Conservation (phyloP, 1,140 invertebrate species). For the Drosophila malerkotliana region DNA sequence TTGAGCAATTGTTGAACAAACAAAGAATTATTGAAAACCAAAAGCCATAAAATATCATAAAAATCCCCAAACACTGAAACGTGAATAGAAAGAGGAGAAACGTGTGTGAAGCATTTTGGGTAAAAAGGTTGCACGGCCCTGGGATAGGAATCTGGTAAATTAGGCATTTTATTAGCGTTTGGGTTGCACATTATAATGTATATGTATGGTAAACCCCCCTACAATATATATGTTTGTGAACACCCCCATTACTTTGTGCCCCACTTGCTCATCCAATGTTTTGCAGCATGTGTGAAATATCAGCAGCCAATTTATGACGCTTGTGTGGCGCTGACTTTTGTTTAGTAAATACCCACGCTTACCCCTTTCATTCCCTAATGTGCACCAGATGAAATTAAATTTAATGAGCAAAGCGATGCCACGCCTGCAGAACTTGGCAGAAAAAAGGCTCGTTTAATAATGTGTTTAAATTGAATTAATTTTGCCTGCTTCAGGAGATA, state of each 20-base stretch:
- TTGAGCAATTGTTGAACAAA: slow-evolving; percentile 28
- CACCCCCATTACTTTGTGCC: not conserved
- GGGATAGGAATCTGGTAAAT: slow-evolving; percentile 55
- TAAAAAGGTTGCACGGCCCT: slow-evolving; percentile 33
- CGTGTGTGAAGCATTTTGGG: slow-evolving; percentile 20
- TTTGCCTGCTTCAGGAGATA: slow-evolving; percentile 7
- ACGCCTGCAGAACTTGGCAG: slow-evolving; percentile 43
- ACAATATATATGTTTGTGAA: slow-evolving; percentile 16
- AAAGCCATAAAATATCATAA: slow-evolving; percentile 62
- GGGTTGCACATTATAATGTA: not conserved
- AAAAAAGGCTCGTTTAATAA: slow-evolving; percentile 70
- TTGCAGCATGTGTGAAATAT: slow-evolving; percentile 76
- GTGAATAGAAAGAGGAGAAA: slow-evolving; percentile 17
- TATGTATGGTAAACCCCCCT: not conserved
- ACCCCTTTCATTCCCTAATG: not conserved
- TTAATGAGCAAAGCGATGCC: slow-evolving; percentile 61
- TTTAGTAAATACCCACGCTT: slow-evolving; percentile 58
- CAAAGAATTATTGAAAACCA: slow-evolving; percentile 9
- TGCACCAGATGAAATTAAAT: slow-evolving; percentile 69
- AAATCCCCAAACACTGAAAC: slow-evolving; percentile 50
- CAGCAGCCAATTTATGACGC: slow-evolving; percentile 73
- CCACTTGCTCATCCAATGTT: not conserved
- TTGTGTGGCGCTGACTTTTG: slow-evolving; percentile 67
- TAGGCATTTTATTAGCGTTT: slow-evolving; percentile 73
- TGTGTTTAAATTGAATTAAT: slow-evolving; percentile 75